Base-by-base conservation (phyloP, 2,113 vertebrate species). In the Tupaia chinensis region DNA sequence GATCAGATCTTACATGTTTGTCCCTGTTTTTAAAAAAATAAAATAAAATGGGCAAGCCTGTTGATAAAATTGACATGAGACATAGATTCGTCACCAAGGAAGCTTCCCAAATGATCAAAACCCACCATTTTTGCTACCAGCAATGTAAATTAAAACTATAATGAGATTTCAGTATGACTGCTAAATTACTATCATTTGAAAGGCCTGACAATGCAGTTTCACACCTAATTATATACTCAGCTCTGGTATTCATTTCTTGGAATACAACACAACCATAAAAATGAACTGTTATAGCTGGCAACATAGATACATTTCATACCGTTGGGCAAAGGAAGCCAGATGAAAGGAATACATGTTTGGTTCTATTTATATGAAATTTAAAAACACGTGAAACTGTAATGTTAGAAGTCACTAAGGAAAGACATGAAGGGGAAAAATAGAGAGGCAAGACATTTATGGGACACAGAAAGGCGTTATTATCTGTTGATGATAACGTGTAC, bases 71-170 rank as follows among this genome's bases (percentile, higher is more conserved):
- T 27, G 23, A 27, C 22, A 66, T 86, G 34, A 93, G 54, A 77
- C 22, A 88, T 88, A 5, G 60, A 83, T 29, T 53, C 69, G 61
- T 91, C 12, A 68, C 32, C 23, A 77, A 91, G 85, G 32, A 91
- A n/a, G 54, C 58, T 82, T 74, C n/a, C 12, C 11, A 77, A 54
- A 56, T 54, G 7, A 8, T 70, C 44, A 77, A 34, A 44, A 89
- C 61, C 32, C 13, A 22, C 29, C 74, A 70, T 17, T 19, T 69
- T 91, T 66, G 25, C n/a, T 82, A 15, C 76, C 10, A 70, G 66
- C 68, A 90, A 80, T 78, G 13, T 72, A 89, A 88, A 74, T 83
- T 89, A 81, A 95, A 95, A 76, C 27, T 19, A 80, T 56, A 74
- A 65, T 54, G 19, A 63, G 84, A 86, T 93, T 65, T 56, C 44